phyloP scores from a whole-genome alignment of 1,140 invertebrate species.

The Tetramorium parvispinum region DNA sequence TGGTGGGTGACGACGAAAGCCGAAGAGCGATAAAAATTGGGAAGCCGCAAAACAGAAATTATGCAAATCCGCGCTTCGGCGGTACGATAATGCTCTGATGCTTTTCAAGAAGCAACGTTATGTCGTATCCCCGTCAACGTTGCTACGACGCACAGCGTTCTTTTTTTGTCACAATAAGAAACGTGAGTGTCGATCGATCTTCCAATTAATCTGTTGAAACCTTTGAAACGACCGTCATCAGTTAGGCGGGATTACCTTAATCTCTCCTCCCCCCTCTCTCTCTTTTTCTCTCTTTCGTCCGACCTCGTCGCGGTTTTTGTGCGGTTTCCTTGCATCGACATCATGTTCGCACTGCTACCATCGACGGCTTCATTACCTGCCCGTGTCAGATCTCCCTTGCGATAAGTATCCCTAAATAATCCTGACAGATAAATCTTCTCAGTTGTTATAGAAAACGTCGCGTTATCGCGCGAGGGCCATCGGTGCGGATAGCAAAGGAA shows the following conservation, averaged over 20 bases:
- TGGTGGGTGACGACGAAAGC: neutral
- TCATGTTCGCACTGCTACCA: conserved; percentile 46
- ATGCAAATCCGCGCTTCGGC: neutral
- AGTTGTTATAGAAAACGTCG: neutral
- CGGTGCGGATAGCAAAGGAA: neutral
- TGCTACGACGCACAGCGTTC: neutral
- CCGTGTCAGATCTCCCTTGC: conserved; percentile 6
- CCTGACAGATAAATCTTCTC: neutral
- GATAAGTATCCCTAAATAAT: conserved; percentile 50
- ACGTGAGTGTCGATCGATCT: conserved; percentile 67
- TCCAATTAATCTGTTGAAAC: conserved; percentile 83
- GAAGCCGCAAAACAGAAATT: conserved; percentile 9
- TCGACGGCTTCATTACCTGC: neutral
- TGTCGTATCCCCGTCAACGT: neutral
- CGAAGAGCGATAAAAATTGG: neutral
- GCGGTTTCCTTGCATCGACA: conserved; percentile 79
- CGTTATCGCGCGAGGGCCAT: neutral
- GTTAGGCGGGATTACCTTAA: conserved; percentile 82
- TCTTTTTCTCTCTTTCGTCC: conserved; percentile 35
- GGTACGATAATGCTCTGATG: neutral
- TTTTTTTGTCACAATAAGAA: conserved; percentile 29
- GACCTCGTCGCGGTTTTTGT: conserved; percentile 73
- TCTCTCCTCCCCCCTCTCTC: conserved; percentile 66
- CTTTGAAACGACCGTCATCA: conserved; percentile 83
- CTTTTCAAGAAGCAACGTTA: conserved; percentile 16